These are phyloP conservation scores for Hassar affinis DNA, from an alignment of 2,113 vertebrate genomes.

Conservation along the genomic window DNA sequence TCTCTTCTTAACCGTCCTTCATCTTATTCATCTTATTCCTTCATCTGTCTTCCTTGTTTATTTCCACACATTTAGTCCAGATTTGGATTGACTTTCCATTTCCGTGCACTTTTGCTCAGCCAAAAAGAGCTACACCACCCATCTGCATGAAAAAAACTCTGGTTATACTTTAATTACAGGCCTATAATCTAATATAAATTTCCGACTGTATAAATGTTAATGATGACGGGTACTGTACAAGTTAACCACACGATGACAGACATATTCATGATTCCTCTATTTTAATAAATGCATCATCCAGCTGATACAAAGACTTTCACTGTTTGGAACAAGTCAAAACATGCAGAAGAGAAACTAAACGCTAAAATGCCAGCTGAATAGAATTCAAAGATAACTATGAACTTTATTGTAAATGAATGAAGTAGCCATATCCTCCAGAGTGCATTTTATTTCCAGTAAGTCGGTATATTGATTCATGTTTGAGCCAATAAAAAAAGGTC, in stretches of 20 bases:
- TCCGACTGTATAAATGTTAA: not conserved
- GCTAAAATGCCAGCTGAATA: slow-evolving; percentile 15
- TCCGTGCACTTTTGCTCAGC: not conserved
- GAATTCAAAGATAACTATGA: not conserved
- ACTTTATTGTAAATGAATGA: slow-evolving; percentile 16
- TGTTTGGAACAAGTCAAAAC: slow-evolving; percentile 37
- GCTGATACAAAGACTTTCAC: slow-evolving; percentile 36
- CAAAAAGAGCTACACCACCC: not conserved
- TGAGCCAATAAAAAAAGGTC: not conserved
- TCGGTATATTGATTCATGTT: not conserved
- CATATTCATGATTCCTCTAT: slow-evolving; percentile 2
- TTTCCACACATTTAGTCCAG: not conserved
- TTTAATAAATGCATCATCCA: slow-evolving; percentile 50
- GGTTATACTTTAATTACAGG: not conserved
- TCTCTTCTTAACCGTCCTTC: slow-evolving; percentile 12
- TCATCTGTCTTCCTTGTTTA: not conserved
- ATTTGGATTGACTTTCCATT: not conserved
- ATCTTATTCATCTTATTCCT: too few relatives aligned
- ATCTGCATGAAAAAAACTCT: not conserved
- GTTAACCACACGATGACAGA: slow-evolving; percentile 23
- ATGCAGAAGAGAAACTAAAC: slow-evolving; percentile 13
- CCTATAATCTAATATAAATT: not conserved
- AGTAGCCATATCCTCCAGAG: not conserved
- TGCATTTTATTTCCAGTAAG: not conserved
- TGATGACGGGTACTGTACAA: not conserved